Evolutionary conservation across 2,888 invertebrate genomes (phyloP).

Genomic region (Ditula angustiorana): DNA sequence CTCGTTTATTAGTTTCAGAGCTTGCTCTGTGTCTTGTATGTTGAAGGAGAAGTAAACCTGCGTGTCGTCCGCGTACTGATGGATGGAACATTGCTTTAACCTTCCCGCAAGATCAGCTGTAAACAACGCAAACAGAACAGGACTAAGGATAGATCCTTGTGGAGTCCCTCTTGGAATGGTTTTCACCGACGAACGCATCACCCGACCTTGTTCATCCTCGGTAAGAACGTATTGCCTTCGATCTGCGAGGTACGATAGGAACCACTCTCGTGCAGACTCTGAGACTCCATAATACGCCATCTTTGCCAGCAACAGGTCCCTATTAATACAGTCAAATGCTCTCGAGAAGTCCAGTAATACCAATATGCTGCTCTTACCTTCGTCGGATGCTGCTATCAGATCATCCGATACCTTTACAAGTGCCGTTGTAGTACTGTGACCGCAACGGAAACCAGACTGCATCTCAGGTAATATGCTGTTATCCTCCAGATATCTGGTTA

Average conservation of each 20-base stretch:
- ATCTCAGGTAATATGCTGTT: not conserved
- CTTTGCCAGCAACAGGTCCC: not conserved
- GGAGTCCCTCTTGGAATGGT: not conserved
- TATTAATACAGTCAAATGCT: not conserved
- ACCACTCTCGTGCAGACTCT: not conserved
- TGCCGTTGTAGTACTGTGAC: not conserved
- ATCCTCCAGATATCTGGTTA: not conserved
- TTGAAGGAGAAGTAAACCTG: no score
- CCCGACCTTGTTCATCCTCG: not conserved
- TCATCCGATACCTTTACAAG: not conserved
- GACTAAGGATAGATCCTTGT: not conserved
- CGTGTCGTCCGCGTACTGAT: no score
- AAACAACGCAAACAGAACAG: not conserved
- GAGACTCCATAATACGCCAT: not conserved
- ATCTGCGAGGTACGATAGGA: not conserved
- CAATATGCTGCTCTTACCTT: not conserved
- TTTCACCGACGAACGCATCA: not conserved
- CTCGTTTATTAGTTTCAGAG: no score
- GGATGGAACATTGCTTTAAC: no score
- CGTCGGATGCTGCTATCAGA: not conserved
- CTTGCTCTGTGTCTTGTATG: no score
- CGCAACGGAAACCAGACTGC: conserved; percentile 11
- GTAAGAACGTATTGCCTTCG: not conserved
- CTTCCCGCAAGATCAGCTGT: not conserved
- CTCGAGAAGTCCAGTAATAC: not conserved